A percentile compares a stretch with the other conserved stretches of the same genome.
Evolutionary conservation across 2,797 vertebrate genomes (phyloP).

Genomic region (Tadarida brasiliensis): DNA sequence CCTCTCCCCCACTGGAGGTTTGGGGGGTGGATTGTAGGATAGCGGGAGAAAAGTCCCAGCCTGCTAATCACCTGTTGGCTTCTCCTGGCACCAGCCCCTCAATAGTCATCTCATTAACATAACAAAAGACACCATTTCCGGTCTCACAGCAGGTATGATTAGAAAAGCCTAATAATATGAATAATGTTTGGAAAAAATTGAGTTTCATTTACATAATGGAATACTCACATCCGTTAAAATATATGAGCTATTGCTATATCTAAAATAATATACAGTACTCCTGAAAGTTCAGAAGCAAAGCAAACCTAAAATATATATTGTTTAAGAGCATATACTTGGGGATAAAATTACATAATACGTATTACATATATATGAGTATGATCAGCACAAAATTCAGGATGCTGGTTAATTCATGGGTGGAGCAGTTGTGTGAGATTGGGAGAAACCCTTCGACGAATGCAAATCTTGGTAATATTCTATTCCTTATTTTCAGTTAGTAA

Average conservation of each 20-base stretch:
- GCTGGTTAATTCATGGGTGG: neutral
- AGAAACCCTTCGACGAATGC: neutral
- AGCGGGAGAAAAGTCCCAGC: neutral
- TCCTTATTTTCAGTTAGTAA: neutral
- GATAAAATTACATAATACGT: neutral
- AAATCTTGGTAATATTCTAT: neutral
- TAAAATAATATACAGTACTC: neutral
- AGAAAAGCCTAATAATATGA: neutral
- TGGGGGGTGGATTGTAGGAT: neutral
- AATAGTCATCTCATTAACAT: neutral
- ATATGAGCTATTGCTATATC: neutral
- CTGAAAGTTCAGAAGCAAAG: neutral
- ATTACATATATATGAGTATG: neutral
- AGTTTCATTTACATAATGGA: neutral
- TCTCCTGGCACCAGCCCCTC: neutral
- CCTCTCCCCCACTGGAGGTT: neutral
- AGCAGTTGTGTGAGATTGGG: neutral
- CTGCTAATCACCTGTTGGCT: neutral
- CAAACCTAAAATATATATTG: neutral
- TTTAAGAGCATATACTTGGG: neutral
- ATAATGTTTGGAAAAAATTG: neutral
- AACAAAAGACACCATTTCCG: neutral
- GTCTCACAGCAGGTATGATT: neutral
- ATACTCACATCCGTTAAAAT: neutral
- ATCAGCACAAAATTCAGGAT: constrained; percentile 27